A percentile compares a stretch with the other conserved stretches of the same genome.
These are phyloP conservation scores for Ectemnius cavifrons DNA, from an alignment of 2,888 invertebrate species.

Conservation along the genomic window DNA sequence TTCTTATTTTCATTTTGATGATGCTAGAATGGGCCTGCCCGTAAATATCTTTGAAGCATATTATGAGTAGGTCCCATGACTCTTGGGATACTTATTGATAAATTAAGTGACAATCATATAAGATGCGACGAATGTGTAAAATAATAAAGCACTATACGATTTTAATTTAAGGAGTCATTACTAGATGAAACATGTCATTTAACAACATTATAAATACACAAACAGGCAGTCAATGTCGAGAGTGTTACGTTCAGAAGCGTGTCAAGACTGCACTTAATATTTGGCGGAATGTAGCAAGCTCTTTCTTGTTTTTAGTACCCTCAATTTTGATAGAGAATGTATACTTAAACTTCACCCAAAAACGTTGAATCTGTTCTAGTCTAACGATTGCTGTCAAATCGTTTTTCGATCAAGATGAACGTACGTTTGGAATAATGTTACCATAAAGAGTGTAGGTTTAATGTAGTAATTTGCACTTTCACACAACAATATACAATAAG, in stretches of 20 bases:
- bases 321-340: background rate
- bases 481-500: constrained; percentile 44
- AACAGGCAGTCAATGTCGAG: constrained; percentile 66
- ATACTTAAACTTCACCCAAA: background rate
- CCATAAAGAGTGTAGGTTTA: background rate
- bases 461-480: constrained; percentile 22
- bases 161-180: constrained; percentile 65
- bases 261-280: constrained; percentile 36
- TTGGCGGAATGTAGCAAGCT: constrained; percentile 57
- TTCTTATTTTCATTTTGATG: constrained; percentile 30
- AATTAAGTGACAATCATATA: constrained; percentile 54
- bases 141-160: constrained; percentile 62
- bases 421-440: background rate
- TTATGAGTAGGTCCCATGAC: constrained; percentile 59
- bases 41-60: constrained; percentile 36
- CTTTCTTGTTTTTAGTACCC: constrained; percentile 23
- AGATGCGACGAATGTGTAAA: constrained; percentile 55
- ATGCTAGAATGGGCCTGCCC: constrained; percentile 42
- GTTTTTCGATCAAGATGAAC: background rate
- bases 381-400: background rate
- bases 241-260: constrained; percentile 63
- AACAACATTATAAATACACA: constrained; percentile 67
- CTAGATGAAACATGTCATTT: constrained; percentile 62
- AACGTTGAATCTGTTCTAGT: background rate
- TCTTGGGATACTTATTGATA: constrained; percentile 57